These are phyloP conservation scores for Aquatica leii DNA, from an alignment of 2,888 invertebrate genomes.

Conservation along the genomic window DNA sequence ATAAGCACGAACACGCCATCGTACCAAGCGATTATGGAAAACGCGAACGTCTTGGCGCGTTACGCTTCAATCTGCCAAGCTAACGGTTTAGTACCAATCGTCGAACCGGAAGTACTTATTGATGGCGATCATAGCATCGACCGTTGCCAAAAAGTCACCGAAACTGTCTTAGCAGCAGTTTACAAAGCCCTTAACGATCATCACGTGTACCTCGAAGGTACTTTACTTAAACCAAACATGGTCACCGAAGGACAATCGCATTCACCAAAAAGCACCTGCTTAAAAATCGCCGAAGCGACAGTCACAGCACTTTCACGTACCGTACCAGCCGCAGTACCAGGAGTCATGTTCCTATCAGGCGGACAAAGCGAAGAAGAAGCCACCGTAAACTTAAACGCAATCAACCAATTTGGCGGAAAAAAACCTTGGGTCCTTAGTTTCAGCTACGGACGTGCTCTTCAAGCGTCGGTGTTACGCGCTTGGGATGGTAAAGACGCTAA, in stretches of 20 bases:
- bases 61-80: slow-evolving; percentile 69
- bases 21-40: slow-evolving; percentile 65
- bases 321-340: slow-evolving; percentile 93
- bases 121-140: slow-evolving; percentile 71
- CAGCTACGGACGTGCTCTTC: slow-evolving; percentile 95
- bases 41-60: slow-evolving; percentile 70
- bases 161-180: slow-evolving; percentile 88
- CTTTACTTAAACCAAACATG: slow-evolving; percentile 98
- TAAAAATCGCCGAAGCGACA: slow-evolving; percentile 88
- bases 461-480: slow-evolving; percentile 91
- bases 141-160: slow-evolving; percentile 76
- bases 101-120: slow-evolving; percentile 68
- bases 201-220: slow-evolving; percentile 95
- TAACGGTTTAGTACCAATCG: slow-evolving; percentile 74
- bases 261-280: slow-evolving; percentile 71
- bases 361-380: slow-evolving; percentile 98
- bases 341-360: slow-evolving; percentile 94
- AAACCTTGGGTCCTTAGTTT: slow-evolving; percentile 96
- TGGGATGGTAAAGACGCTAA: slow-evolving; percentile 93
- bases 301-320: slow-evolving; percentile 89
- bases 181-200: slow-evolving; percentile 96
- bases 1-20: slow-evolving; percentile 66
- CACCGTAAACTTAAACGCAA: slow-evolving; percentile 91
- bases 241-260: slow-evolving; percentile 71
- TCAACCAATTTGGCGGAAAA: slow-evolving; percentile 77